Evolutionary conservation across 1,140 invertebrate species (phyloP).

Genomic region (Uloborus diversus): DNA sequence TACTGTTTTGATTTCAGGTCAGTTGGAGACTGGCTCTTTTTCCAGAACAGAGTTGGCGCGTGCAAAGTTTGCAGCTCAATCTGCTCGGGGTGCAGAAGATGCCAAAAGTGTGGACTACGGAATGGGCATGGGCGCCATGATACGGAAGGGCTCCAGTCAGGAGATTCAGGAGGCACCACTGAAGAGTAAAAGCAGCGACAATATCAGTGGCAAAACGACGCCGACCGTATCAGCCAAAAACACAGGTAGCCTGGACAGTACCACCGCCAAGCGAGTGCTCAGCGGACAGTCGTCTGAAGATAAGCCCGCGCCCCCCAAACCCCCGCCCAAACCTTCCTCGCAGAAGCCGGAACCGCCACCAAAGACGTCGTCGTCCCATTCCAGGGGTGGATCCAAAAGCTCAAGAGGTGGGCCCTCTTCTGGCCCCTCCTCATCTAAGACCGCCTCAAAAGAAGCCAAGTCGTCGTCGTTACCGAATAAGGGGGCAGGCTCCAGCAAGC

Average conservation of each 20-base stretch:
- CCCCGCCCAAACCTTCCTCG: background rate
- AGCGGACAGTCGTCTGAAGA: constrained; percentile 6
- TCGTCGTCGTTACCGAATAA: background rate
- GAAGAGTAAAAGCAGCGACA: constrained; percentile 78
- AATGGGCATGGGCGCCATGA: constrained; percentile 43
- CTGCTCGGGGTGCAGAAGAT: constrained; percentile 45
- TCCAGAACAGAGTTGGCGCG: constrained; percentile 55
- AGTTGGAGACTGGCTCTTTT: constrained; percentile 16
- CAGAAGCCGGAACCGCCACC: constrained; percentile 1
- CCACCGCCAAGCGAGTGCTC: constrained; percentile 86
- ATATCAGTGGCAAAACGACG: constrained; percentile 29
- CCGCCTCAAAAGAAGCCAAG: constrained; percentile 1
- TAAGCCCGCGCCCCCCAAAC: background rate
- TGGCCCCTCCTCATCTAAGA: constrained; percentile 10
- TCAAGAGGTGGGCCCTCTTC: background rate
- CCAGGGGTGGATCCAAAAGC: background rate
- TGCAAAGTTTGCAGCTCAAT: constrained; percentile 57
- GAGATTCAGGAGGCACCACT: background rate
- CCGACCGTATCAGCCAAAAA: background rate
- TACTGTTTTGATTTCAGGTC: constrained; percentile 8
- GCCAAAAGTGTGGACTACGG: constrained; percentile 59
- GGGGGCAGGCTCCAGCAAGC: constrained; percentile 7
- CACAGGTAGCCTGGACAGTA: constrained; percentile 72
- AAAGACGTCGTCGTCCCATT: constrained; percentile 5
- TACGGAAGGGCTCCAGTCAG: constrained; percentile 31